Base-by-base conservation (phyloP, 2,113 vertebrate genomes). In the Lipotes vexillifer region DNA sequence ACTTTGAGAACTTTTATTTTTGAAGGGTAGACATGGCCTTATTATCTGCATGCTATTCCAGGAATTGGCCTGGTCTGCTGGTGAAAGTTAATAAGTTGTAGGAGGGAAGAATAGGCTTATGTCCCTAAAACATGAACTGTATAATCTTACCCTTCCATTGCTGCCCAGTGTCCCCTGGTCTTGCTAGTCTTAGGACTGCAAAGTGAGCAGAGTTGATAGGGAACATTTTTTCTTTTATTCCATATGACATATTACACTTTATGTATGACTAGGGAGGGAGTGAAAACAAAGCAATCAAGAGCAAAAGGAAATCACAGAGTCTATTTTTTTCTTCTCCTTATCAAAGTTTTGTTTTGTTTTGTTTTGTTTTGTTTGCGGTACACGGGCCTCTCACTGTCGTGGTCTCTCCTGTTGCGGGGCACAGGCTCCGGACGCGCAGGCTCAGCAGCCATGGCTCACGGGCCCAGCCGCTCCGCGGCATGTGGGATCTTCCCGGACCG, bases 381-480 rank as follows among this genome's bases (percentile, higher is more conserved):
- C 2, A 0, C 8, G 10, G 44, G 44, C 44, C 44, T 46, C 44
- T 46, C 44, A 46, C 44, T 11, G 44, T 44, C 44, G 8, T 10
- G 44, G 44, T n/a, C n/a, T n/a, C n/a, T n/a, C n/a, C n/a, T n/a
- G n/a, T n/a, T n/a, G n/a, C n/a, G n/a, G n/a, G n/a, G n/a, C n/a
- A n/a, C n/a, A n/a, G n/a, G n/a, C n/a, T n/a, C n/a, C n/a, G n/a
- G 44, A 46, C 9, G 44, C 9, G 10, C 44, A 46, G 44, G 44
- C 44, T 46, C 44, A 46, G 44, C 2, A 2, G 44, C 44, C 44
- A 10, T 46, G 44, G 44, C 44, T 46, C 44, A 46, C 2, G 44
- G 44, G 44, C 44, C 44, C 44, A 46, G 44, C 44, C 44, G 0
- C 9, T 46, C 44, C 9, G 0, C 2, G 0, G 44, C 2, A 46